Conservation (phyloP, 2,797 vertebrate genomes). For the Lerista edwardsae region DNA sequence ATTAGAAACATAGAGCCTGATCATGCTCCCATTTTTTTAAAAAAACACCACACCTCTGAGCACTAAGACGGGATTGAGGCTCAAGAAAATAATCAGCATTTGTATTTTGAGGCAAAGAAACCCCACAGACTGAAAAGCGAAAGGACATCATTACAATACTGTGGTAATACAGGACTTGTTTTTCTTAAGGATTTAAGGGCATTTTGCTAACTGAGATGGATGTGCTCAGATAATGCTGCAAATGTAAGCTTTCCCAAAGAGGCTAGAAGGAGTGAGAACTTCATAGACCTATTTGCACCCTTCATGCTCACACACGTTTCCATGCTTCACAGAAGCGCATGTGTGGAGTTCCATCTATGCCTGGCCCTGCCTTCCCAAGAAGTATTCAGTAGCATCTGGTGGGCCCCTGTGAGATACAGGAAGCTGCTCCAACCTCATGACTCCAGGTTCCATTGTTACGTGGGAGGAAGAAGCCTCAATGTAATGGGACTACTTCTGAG, state of each 20-base stretch:
- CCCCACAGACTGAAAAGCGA: slow-evolving; percentile 4
- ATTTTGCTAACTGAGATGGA: not conserved
- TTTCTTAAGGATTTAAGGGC: not conserved
- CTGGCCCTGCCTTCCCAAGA: not conserved
- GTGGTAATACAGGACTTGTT: not conserved
- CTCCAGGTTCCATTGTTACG: too few relatives aligned
- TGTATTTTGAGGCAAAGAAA: not conserved
- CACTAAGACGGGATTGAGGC: slow-evolving; percentile 13
- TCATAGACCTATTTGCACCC: not conserved
- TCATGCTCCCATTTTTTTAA: slow-evolving; percentile 27
- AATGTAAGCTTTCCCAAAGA: not conserved
- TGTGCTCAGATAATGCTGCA: not conserved
- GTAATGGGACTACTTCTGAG: too few relatives aligned
- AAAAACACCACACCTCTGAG: slow-evolving; percentile 41
- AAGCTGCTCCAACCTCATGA: too few relatives aligned
- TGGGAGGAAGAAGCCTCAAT: too few relatives aligned
- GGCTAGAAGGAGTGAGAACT: not conserved
- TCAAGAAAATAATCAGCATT: slow-evolving; percentile 46
- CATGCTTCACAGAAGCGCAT: not conserved
- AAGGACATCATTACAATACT: not conserved
- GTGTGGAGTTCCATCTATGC: not conserved
- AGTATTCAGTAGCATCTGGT: too few relatives aligned
- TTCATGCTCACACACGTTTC: not conserved
- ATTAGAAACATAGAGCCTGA: slow-evolving; percentile 47
- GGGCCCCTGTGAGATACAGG: too few relatives aligned